Percentiles rank a stretch among this genome's conserved stretches.
Conservation (phyloP, 2,797 vertebrate genomes). For the Danio kyathit region DNA sequence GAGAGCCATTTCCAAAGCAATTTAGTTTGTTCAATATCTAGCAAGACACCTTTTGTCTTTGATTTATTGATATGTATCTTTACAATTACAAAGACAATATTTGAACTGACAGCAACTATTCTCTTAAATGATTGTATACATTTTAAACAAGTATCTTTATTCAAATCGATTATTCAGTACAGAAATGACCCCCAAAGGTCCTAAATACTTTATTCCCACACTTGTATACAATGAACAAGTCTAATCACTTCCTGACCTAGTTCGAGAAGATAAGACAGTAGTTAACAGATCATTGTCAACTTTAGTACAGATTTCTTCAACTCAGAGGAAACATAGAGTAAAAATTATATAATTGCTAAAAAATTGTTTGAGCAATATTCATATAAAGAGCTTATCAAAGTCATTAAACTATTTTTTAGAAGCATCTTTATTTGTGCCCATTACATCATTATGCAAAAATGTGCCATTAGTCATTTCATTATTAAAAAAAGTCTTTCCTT, state of each 20-base stretch:
- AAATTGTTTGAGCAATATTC: background rate
- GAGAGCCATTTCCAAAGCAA: background rate
- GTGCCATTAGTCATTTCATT: background rate
- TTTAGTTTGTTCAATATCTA: background rate
- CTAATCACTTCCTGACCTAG: slow-evolving; percentile 43
- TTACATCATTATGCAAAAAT: background rate
- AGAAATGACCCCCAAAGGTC: background rate
- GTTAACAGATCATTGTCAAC: slow-evolving; percentile 34
- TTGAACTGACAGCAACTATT: background rate
- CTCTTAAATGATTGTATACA: background rate
- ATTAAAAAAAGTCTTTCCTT: background rate
- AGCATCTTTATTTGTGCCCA: background rate
- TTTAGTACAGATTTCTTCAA: slow-evolving; percentile 35
- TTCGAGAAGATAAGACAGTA: slow-evolving; percentile 55
- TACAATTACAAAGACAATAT: background rate
- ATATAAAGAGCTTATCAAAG: background rate
- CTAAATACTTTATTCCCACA: background rate
- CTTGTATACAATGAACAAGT: slow-evolving; percentile 12
- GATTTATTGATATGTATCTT: slow-evolving; percentile 1
- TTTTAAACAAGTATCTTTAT: background rate
- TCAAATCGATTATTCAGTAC: background rate
- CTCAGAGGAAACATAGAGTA: background rate
- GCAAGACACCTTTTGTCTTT: background rate
- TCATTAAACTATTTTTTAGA: background rate
- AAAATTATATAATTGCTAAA: slow-evolving; percentile 4